Evolutionary conservation across 2,888 invertebrate genomes (phyloP).

Genomic region (Melinaea menophilus): DNA sequence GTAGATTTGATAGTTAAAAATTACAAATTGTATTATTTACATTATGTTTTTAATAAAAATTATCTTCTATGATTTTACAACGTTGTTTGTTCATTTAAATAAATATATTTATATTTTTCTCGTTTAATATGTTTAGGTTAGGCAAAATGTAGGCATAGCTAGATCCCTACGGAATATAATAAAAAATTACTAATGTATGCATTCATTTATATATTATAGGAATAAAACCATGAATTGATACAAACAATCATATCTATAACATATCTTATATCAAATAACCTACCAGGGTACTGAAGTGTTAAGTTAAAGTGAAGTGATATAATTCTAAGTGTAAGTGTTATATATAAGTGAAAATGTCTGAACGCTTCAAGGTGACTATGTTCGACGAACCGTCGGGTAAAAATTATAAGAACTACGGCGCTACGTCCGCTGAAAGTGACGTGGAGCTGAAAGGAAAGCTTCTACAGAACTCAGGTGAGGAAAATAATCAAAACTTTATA

Average conservation of each 20-base stretch:
- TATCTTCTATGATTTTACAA: no score
- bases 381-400: slow-evolving; percentile 75
- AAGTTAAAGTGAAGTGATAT: slow-evolving; percentile 25
- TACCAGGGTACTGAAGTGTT: slow-evolving; percentile 14
- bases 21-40: no score
- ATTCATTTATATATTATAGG: no score
- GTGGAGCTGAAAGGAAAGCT: slow-evolving; percentile 68
- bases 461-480: slow-evolving; percentile 65
- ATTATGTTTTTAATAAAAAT: no score
- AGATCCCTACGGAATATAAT: no score
- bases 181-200: no score
- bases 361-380: slow-evolving; percentile 79
- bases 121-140: no score
- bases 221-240: neutral
- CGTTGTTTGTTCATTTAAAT: no score
- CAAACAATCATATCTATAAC: slow-evolving; percentile 25
- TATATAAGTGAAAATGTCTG: slow-evolving; percentile 70
- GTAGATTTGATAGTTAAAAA: no score
- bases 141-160: no score
- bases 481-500: neutral
- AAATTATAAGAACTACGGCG: slow-evolving; percentile 77
- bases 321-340: slow-evolving; percentile 33
- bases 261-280: slow-evolving; percentile 29
- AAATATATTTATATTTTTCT: no score
- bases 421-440: slow-evolving; percentile 73